These are phyloP conservation scores for Lycocorax pyrrhopterus DNA, from an alignment of 2,113 vertebrate species.

Conservation along the genomic window DNA sequence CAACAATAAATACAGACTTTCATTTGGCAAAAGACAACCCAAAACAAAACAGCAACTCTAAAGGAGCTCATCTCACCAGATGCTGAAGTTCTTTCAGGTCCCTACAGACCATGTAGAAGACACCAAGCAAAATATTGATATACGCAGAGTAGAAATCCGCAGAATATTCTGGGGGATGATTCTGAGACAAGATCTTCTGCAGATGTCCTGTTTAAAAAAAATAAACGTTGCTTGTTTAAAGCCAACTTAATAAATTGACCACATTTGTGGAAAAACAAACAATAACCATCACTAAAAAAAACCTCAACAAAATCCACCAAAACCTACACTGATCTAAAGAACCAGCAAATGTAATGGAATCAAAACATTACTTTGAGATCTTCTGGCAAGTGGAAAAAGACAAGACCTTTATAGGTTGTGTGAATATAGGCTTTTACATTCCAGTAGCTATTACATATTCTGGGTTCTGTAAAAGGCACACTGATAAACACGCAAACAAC, in stretches of 20 bases:
- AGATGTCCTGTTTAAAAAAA: slow-evolving; percentile 80
- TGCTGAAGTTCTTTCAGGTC: slow-evolving; percentile 93
- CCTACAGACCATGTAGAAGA: slow-evolving; percentile 93
- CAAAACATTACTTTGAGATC: background rate
- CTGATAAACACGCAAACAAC: background rate
- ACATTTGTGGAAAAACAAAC: background rate
- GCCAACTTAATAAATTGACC: background rate
- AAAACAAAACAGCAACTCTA: background rate
- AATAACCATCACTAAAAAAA: background rate
- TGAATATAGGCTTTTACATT: background rate
- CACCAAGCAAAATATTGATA: slow-evolving; percentile 95
- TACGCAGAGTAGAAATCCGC: slow-evolving; percentile 90
- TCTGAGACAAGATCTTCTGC: slow-evolving; percentile 86
- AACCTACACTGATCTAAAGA: background rate
- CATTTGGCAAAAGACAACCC: background rate
- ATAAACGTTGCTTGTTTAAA: background rate
- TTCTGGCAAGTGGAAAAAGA: background rate
- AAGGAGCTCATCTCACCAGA: slow-evolving; percentile 77
- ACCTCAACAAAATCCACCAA: background rate
- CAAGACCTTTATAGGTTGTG: background rate
- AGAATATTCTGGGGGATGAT: slow-evolving; percentile 85
- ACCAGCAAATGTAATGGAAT: background rate
- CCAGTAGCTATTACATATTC: background rate
- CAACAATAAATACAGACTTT: background rate
- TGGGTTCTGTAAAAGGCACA: background rate